These are phyloP conservation scores for Caenorhabditis panamensis DNA, from an alignment of 2,888 invertebrate species.

Conservation along the genomic window DNA sequence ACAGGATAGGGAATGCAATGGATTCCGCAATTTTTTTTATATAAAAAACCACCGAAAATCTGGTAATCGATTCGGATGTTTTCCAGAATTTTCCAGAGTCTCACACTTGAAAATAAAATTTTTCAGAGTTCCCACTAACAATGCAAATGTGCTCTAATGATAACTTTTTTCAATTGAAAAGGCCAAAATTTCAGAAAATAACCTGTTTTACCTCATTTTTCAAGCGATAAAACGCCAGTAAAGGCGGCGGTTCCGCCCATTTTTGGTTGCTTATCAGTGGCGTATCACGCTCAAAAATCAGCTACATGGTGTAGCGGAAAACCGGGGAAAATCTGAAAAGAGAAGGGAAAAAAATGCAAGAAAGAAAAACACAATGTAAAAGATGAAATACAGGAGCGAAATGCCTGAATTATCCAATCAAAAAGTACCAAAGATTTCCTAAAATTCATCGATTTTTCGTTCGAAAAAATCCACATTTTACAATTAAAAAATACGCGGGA, in stretches of 20 bases:
- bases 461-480: constrained; percentile 25
- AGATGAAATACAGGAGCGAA: constrained; percentile 38
- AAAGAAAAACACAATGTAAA: background rate
- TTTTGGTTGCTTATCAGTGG: constrained; percentile 35
- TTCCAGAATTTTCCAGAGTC: too few relatives aligned
- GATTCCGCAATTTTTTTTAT: too few relatives aligned
- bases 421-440: constrained; percentile 25
- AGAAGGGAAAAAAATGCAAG: background rate
- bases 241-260: constrained; percentile 25
- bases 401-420: constrained; percentile 20
- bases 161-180: too few relatives aligned
- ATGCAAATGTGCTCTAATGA: too few relatives aligned
- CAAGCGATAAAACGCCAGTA: constrained; percentile 25
- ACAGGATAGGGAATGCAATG: too few relatives aligned
- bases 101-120: too few relatives aligned
- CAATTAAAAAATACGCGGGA: background rate
- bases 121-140: too few relatives aligned
- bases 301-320: constrained; percentile 46
- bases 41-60: too few relatives aligned
- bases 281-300: constrained; percentile 29
- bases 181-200: too few relatives aligned
- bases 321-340: background rate
- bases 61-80: too few relatives aligned
- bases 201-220: constrained; percentile 47
- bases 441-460: constrained; percentile 37